These are phyloP conservation scores for Drosophila lowei DNA, from an alignment of 1,140 invertebrate species.

Conservation along the genomic window DNA sequence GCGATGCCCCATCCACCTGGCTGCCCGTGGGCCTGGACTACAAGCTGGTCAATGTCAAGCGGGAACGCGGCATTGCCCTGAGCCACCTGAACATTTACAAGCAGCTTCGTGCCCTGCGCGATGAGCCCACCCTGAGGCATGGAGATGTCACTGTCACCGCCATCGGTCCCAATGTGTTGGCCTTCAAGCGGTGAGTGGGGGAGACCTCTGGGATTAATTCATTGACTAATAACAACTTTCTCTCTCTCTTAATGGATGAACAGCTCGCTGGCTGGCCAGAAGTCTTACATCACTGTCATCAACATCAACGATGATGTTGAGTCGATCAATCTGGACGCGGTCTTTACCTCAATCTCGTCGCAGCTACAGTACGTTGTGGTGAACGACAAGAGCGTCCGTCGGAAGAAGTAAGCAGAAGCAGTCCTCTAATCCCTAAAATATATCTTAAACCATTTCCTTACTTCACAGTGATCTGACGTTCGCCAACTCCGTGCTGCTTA, in stretches of 20 bases:
- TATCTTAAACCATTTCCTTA: background rate
- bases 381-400: constrained; percentile 64
- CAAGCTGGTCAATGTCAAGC: constrained; percentile 84
- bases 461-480: constrained; percentile 57
- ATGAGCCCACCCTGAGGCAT: constrained; percentile 70
- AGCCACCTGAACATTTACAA: constrained; percentile 81
- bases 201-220: rapidly evolving
- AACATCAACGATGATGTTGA: constrained; percentile 73
- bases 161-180: constrained; percentile 82
- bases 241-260: background rate
- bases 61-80: constrained; percentile 72
- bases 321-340: constrained; percentile 59
- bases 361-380: constrained; percentile 69
- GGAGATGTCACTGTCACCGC: constrained; percentile 78
- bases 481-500: constrained; percentile 62
- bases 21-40: constrained; percentile 86
- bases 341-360: constrained; percentile 48
- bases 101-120: constrained; percentile 64
- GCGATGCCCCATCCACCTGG: constrained; percentile 86
- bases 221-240: background rate
- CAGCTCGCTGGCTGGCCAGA: constrained; percentile 56
- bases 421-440: too few species aligned
- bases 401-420: constrained; percentile 63
- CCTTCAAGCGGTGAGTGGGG: constrained; percentile 83
- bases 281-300: constrained; percentile 64